These are phyloP conservation scores for Pangasius djambal DNA, from an alignment of 2,797 vertebrate species.

Conservation along the genomic window DNA sequence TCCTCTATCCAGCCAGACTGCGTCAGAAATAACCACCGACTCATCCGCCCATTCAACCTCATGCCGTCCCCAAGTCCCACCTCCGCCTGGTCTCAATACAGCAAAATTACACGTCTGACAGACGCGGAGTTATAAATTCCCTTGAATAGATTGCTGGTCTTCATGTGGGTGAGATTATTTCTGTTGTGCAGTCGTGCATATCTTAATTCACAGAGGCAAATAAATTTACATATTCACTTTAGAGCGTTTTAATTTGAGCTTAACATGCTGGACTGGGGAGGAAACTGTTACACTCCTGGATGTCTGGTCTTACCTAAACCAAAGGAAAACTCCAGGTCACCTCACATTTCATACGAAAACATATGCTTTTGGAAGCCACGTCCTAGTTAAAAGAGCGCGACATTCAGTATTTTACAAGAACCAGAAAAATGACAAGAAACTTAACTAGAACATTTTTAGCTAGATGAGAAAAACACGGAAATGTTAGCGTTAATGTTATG, in stretches of 20 bases:
- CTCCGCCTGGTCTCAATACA: conserved; percentile 14
- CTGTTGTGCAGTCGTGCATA: conserved; percentile 1
- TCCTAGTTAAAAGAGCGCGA: not conserved
- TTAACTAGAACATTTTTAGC: not conserved
- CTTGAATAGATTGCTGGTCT: conserved; percentile 3
- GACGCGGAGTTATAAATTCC: conserved; percentile 34
- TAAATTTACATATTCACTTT: not conserved
- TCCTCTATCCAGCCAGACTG: conserved; percentile 16
- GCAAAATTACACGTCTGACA: conserved; percentile 44
- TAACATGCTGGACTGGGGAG: not conserved
- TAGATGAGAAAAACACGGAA: not conserved
- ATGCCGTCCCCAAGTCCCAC: conserved; percentile 27
- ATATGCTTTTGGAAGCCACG: not conserved
- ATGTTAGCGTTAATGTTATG: not conserved
- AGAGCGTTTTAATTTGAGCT: not conserved
- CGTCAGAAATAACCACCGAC: conserved; percentile 37
- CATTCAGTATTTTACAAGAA: not conserved
- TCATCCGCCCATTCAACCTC: conserved; percentile 39
- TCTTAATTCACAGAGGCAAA: conserved; percentile 12
- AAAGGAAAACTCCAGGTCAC: not conserved
- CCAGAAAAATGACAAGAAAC: not conserved
- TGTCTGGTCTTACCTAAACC: not conserved
- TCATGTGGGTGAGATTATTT: conserved; percentile 25
- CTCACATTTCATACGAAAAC: not conserved
- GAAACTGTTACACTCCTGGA: not conserved